Base-by-base conservation (phyloP, 2,113 vertebrate genomes). In the Apodemus sylvaticus region DNA sequence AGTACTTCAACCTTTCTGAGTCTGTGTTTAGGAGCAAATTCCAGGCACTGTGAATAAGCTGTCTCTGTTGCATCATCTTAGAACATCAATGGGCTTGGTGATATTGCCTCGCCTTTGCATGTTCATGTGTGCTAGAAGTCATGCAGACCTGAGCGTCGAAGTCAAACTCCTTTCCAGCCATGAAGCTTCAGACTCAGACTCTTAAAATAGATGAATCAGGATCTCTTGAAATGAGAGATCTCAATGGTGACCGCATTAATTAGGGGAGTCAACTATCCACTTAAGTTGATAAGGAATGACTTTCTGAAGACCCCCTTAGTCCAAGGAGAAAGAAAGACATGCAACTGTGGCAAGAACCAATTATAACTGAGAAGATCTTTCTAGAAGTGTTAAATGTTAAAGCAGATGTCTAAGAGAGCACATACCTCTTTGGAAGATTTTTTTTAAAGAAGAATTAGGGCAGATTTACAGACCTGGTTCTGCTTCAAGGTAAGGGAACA, bases 401-500 rank as follows among this genome's bases (percentile, higher is more conserved):
- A 94, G 74, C 60, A 58, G 36, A 6, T 34, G n/a, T 90, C 94
- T 92, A 45, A 85, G 83, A 95, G 48, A 73, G 36, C 0, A 0
- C 31, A 58, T 68, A 11, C 7, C 66, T 86, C 81, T 92, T 82
- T 68, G 45, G 79, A 94, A 85, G 24, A 58, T 62, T 92, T 95
- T 93, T 95, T 97, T 95, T 55, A 94, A 94, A 81, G 95, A 95
- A 96, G 76, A 96, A 89, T 31, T 62, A 26, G 90, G 81, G 17
- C 92, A 51, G 51, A 81, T 96, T 70, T 95, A 20, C 48, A 92
- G 81, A 70, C 53, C 71, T 91, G 77, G 81, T 96, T 93, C 93
- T 92, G 77, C 88, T 96, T 93, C 93, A 90, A 81, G 74, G 71
- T 58, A 94, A 96, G 20, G 45, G 71, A 93, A 89, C 4, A 96